Base-by-base conservation (phyloP, 2,113 vertebrate genomes). In the Indicator indicator region DNA sequence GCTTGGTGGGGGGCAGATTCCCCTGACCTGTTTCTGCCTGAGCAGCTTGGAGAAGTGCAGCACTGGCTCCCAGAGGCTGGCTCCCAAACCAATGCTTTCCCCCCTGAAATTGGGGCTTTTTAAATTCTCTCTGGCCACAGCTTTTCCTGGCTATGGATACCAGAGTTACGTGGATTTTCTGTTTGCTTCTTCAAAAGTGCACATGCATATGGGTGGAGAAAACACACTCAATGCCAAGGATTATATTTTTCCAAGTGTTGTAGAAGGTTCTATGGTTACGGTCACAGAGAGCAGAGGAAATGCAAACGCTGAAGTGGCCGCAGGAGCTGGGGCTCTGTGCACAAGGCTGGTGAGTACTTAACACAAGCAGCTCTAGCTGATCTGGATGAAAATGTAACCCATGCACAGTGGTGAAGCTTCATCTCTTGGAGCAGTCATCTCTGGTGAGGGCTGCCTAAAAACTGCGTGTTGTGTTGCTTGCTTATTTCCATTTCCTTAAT, bases 161-260 rank as follows among this genome's bases (percentile, higher is more conserved):
- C 38, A 80, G 62, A 82, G 44, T 91, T 93, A 93, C 1, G 0
- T 75, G 83, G 72, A 75, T 91, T 95, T 96, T 95, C 94, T 94
- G 70, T 84, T 95, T 88, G 65, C 65, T 81, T 78, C 85, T 91
- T 94, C 85, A 94, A 63, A 93, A 93, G 79, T 13, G 63, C 83
- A 89, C 58, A 81, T 86, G 91, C 28, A 18, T 33, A 80, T 71
- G 93, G 95, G 91, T 89, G 94, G 94, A 86, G 93, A 93, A 91
- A 77, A 64, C 9, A 69, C 18, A 77, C 46, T 52, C 62, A 88
- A 83, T 93, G 93, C 95, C 96, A 96, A 97, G 83, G 83, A 95
- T 65, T 83, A 90, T 95, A 96, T 96, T 96, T 95, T 94, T 86
- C 67, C 72, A 86, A 95, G 91, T 94, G 94, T 88, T 94, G 63